Base-by-base conservation (phyloP, 1,140 invertebrate genomes). In the Pseudomyrmex pallidus region DNA sequence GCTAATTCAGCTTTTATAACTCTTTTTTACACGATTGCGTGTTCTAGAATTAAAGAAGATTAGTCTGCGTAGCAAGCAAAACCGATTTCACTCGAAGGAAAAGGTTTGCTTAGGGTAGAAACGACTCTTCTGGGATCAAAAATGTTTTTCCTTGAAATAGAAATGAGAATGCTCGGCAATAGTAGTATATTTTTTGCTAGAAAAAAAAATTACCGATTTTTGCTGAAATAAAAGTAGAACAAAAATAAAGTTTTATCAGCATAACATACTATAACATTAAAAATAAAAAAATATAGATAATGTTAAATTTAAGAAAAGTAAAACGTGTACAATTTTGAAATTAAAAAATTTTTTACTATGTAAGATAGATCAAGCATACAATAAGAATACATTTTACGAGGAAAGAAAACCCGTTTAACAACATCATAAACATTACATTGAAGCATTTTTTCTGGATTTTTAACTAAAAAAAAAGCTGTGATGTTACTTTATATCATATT, bases 71-170 rank as follows among this genome's bases (percentile, higher is more conserved):
- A 44, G 54, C 22, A 35, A 9, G 66, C 13, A 70, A 72, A 61
- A 80, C 44, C 54, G 44, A 72, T 72, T 80, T 80, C 12, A 48
- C 12, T 72, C n/a, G 20, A 25, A 44, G n/a, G 8, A 46, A 17
- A 76, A 66, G 44, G 59, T 80, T 70, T 80, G 66, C 76, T 70
- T 70, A 50, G 44, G 22, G 66, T 61, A 59, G 66, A 80, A 59
- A 80, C 22, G 66, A 50, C 22, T 35, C 62, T 20, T 72, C n/a
- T 46, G 66, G 54, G 66, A 61, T 13, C 46, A 80, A 70, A 77
- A 80, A 80, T 25, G 22, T 46, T 80, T 77, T 13, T 59, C 17
- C 20, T 78, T 59, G 54, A 70, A 72, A 80, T 35, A 46, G 52
- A 76, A 76, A 59, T 46, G 12, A 12, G 44, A 22, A n/a, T 59